phyloP scores from a whole-genome alignment of 2,113 vertebrate genomes.

The Chitala chitala region DNA sequence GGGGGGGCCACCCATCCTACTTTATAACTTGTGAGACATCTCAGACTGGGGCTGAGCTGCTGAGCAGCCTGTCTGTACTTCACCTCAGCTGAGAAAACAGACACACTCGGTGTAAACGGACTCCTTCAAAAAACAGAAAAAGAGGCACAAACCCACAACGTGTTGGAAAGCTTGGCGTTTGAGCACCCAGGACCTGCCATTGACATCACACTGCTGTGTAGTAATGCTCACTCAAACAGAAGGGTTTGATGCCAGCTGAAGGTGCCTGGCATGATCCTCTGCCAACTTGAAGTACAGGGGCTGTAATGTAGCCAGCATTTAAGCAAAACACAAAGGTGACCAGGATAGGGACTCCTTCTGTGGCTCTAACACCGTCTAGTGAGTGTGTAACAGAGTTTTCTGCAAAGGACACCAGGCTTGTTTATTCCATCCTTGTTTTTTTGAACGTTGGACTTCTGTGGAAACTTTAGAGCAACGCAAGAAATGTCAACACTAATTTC shows the following conservation, averaged over 20 bases:
- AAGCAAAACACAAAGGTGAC: not conserved
- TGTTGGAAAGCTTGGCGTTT: too few species aligned
- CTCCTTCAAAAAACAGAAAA: not conserved
- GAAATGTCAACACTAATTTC: too few species aligned
- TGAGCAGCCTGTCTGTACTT: not conserved
- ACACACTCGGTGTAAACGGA: constrained; percentile 2
- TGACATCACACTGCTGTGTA: constrained; percentile 7
- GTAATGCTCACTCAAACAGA: constrained; percentile 8
- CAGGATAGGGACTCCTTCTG: constrained; percentile 22
- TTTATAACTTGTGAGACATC: too few species aligned
- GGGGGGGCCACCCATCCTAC: too few species aligned
- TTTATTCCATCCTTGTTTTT: too few species aligned
- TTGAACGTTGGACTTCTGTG: not conserved
- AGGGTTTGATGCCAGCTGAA: constrained; percentile 18
- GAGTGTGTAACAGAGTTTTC: not conserved
- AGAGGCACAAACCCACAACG: too few species aligned
- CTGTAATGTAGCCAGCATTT: not conserved
- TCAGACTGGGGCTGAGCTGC: too few species aligned
- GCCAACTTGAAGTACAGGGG: constrained; percentile 9
- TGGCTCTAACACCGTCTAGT: constrained; percentile 1
- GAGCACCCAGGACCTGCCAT: not conserved
- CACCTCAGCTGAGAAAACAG: constrained; percentile 6
- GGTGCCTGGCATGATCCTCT: not conserved
- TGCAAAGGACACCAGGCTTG: too few species aligned
- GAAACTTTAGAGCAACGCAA: too few species aligned